phyloP scores from a whole-genome alignment of 2,113 vertebrate species.

The Condylura cristata region DNA sequence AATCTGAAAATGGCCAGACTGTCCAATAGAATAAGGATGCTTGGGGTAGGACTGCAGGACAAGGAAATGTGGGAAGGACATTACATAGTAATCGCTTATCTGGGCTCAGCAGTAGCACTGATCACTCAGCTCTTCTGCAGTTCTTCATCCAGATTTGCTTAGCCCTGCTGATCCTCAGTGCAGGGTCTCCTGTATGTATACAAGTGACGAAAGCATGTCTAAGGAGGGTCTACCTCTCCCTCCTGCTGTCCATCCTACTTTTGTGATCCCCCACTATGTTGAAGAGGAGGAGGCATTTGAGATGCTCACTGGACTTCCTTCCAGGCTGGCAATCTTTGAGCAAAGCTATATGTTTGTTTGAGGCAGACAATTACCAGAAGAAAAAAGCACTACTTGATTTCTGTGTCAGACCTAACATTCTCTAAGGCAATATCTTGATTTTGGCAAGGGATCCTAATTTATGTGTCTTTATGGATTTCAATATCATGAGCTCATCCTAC shows the following conservation, averaged over 20 bases:
- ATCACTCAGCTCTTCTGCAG: neutral
- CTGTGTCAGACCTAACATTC: slow-evolving; percentile 55
- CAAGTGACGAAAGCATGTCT: neutral
- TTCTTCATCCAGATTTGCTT: neutral
- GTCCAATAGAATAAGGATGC: neutral
- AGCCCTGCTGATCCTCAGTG: neutral
- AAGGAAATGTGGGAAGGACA: neutral
- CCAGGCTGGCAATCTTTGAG: neutral
- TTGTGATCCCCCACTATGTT: neutral
- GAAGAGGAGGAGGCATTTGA: neutral
- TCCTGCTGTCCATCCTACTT: neutral
- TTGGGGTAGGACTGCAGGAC: neutral
- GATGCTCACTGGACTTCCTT: neutral
- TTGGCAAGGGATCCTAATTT: slow-evolving; percentile 62
- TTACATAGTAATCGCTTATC: neutral
- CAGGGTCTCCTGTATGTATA: neutral
- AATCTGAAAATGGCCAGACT: neutral
- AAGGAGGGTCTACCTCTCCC: neutral
- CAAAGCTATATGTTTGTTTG: slow-evolving; percentile 12
- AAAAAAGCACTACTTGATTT: slow-evolving; percentile 53
- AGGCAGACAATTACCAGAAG: neutral
- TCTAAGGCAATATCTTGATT: slow-evolving; percentile 56
- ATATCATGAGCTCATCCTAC: slow-evolving; percentile 63
- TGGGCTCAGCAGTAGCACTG: neutral
- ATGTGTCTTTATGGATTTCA: slow-evolving; percentile 59